Evolutionary conservation across 2,797 vertebrate species (phyloP).

Genomic region (Poecile montanus): DNA sequence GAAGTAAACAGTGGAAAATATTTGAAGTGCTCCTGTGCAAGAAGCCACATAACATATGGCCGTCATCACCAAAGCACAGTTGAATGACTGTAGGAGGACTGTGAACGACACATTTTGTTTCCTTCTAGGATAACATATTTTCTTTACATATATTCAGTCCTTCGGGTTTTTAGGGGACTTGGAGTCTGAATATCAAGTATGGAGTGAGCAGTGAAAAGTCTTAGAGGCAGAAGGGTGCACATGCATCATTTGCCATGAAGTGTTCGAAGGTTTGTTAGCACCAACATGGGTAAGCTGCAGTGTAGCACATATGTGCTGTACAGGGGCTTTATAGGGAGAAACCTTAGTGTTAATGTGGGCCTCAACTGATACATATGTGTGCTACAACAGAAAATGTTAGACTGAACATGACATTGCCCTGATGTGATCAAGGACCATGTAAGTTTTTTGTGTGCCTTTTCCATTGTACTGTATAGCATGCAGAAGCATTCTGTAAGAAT

Average conservation of each 20-base stretch:
- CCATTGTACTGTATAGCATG: background rate
- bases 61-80: conserved; percentile 7
- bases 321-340: background rate
- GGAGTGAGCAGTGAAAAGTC: background rate
- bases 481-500: background rate
- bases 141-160: background rate
- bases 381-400: background rate
- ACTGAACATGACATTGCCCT: background rate
- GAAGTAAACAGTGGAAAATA: conserved; percentile 36
- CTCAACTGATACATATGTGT: background rate
- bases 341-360: background rate
- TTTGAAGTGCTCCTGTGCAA: conserved; percentile 6
- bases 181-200: background rate
- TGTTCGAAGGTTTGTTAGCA: background rate
- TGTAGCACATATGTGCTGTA: background rate
- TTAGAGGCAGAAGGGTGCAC: background rate
- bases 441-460: background rate
- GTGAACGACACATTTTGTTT: background rate
- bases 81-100: conserved; percentile 53
- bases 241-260: background rate
- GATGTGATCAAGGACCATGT: background rate
- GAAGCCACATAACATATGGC: conserved; percentile 39
- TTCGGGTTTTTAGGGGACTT: background rate
- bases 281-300: background rate
- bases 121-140: background rate